Evolutionary conservation across 2,113 vertebrate genomes (phyloP).

Genomic region (Urocitellus parryii): DNA sequence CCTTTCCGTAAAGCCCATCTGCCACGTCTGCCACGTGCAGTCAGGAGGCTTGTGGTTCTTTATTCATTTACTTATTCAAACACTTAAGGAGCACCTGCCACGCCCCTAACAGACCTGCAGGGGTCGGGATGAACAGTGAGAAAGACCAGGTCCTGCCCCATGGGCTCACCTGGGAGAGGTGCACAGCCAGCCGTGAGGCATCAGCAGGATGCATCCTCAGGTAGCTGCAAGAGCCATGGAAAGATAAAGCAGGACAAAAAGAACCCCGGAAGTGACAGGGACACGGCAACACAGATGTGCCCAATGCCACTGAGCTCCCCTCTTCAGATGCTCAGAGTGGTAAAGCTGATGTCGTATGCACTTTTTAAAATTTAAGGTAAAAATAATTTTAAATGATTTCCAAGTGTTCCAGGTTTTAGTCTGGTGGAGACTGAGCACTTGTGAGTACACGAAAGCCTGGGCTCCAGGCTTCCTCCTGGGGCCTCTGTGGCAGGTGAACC

Average conservation of each 20-base stretch:
- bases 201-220: neutral
- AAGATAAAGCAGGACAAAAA: too few relatives aligned
- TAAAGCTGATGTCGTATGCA: accelerated
- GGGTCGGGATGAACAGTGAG: accelerated
- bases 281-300: accelerated
- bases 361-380: neutral
- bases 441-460: neutral
- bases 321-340: neutral
- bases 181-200: neutral
- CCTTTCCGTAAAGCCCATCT: neutral
- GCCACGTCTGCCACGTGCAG: accelerated
- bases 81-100: neutral
- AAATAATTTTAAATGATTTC: neutral
- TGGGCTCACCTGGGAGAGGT: neutral
- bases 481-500: neutral
- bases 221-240: accelerated
- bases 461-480: neutral
- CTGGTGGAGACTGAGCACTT: neutral
- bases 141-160: neutral
- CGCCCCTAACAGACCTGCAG: accelerated
- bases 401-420: neutral
- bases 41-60: accelerated
- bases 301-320: accelerated
- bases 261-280: accelerated
- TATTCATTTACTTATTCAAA: neutral